Base-by-base conservation (phyloP, 2,888 invertebrate species). In the Artemia sinica region DNA sequence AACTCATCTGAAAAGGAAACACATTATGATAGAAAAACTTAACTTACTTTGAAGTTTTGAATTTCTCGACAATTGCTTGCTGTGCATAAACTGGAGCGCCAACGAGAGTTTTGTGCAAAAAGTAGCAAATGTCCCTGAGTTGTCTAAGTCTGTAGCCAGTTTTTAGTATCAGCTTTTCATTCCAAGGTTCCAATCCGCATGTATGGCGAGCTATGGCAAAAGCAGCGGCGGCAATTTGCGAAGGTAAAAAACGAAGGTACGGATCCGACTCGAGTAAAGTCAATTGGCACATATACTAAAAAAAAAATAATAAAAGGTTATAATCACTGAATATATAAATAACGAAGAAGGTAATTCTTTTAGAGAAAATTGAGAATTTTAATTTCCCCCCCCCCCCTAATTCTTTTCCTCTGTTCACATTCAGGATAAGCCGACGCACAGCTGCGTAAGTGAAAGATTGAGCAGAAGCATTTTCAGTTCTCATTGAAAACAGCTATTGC, bases 21-120 rank as follows among this genome's bases (percentile, higher is more conserved):
- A 6, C 41, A 41, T 41, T 41, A 41, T 41, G 41, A 41, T 41
- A 6, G 50, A 58, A 69, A 41, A 13, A 67, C 13, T 10, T 66
- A 13, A 74, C 74, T 74, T 75, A 81, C 79, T 80, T 79, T 69
- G 75, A 72, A 66, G 75, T 73, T 72, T 86, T 89, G 80, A 91
- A 95, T 80, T 94, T 95, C 76, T 93, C 92, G 73, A 85, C 84
- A 72, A 93, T 87, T 67, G 93, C 91, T 77, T 88, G 88, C 76
- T 92, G 91, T 58, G 84, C 83, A 73, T 85, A 81, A 63, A 78
- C 80, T 9, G 82, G 77, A 5, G 89, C 87, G 75, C 84, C 84
- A 67, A 80, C 77, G 76, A 89, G 90, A 13, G 88, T 83, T 74
- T 83, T 82, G 70, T 84, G 83, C 70, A 93, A 81, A 75, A 85